Evolutionary conservation across 2,113 vertebrate genomes (phyloP).

Genomic region (Campylorhamphus procurvoides): DNA sequence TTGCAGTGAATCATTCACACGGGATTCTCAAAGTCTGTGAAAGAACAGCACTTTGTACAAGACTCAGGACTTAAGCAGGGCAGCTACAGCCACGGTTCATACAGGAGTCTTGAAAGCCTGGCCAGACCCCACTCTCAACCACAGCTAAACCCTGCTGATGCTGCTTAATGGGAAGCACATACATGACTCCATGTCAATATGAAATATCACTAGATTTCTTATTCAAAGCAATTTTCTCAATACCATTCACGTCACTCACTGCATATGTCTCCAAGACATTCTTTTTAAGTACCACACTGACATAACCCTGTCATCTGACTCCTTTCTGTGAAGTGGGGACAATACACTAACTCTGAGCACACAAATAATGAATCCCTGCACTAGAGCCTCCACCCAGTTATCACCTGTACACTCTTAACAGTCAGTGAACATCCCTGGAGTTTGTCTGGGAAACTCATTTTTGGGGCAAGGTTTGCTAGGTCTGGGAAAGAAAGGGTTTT

Average conservation of each 20-base stretch:
- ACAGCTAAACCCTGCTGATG: background rate
- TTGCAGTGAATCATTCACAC: background rate
- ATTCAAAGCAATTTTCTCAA: background rate
- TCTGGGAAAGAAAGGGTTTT: background rate
- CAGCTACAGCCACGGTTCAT: background rate
- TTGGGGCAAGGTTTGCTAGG: background rate
- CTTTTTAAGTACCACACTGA: background rate
- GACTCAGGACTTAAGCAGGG: background rate
- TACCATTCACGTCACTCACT: background rate
- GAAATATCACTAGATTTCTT: background rate
- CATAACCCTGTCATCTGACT: background rate
- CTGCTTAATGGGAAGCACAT: background rate
- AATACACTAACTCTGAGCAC: background rate
- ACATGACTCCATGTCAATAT: fast-evolving
- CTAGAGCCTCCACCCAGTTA: background rate
- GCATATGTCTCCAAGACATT: background rate
- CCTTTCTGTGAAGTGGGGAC: background rate
- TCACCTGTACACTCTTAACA: background rate
- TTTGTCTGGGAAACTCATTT: background rate
- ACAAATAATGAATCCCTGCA: background rate
- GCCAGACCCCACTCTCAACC: background rate
- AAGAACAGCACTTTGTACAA: background rate
- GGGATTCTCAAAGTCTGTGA: background rate
- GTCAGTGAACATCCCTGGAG: background rate
- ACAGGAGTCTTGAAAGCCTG: background rate